Conservation (phyloP, 1,140 invertebrate genomes). For the Microvelia longipes region DNA sequence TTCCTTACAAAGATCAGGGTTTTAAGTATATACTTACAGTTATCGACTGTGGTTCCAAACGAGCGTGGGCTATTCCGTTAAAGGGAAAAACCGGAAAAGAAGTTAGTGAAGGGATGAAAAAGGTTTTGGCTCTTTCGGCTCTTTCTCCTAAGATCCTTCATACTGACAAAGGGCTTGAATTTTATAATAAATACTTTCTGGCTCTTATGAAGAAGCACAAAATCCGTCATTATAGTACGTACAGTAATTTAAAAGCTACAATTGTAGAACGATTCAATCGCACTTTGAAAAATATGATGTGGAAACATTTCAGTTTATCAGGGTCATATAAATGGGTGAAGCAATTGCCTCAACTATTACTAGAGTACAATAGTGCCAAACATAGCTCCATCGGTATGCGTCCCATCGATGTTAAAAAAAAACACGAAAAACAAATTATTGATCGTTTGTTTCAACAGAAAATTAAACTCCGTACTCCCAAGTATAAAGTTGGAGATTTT, state of each 20-base stretch:
- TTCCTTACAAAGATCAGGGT: no score
- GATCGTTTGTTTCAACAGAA: slow-evolving; percentile 18
- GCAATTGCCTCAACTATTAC: slow-evolving; percentile 24
- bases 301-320: slow-evolving; percentile 26
- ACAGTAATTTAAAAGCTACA: slow-evolving; percentile 27
- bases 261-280: slow-evolving; percentile 31
- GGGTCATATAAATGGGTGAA: slow-evolving; percentile 25
- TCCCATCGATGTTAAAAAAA: slow-evolving; percentile 17
- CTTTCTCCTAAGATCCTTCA: slow-evolving; percentile 11
- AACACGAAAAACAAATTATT: slow-evolving; percentile 19
- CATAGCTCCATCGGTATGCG: slow-evolving; percentile 29
- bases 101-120: not conserved
- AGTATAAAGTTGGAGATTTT: slow-evolving; percentile 25
- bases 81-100: not conserved
- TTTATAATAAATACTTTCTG: slow-evolving; percentile 22
- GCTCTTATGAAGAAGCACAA: slow-evolving; percentile 15
- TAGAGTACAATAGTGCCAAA: slow-evolving; percentile 28
- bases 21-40: not conserved
- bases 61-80: not conserved
- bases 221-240: slow-evolving; percentile 26
- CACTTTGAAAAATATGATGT: slow-evolving; percentile 29
- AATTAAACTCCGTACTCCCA: slow-evolving; percentile 17
- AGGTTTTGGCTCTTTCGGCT: not conserved
- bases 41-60: not conserved
- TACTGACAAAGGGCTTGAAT: slow-evolving; percentile 29